Conservation (phyloP, 2,113 vertebrate species). For the Anthoscopus minutus region DNA sequence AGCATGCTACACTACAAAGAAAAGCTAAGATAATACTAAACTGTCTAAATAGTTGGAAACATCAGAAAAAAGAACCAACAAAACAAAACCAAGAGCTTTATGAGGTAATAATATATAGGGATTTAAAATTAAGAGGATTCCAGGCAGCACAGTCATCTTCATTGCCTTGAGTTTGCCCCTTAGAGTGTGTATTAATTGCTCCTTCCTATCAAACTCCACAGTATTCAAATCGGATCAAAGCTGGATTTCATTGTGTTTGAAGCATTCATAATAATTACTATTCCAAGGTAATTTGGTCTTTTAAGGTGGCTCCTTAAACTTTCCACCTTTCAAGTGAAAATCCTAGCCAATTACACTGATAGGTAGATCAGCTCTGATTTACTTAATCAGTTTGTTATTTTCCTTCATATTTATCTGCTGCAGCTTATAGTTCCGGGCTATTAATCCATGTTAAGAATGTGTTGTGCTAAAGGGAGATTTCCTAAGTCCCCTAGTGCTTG, state of each 20-base stretch:
- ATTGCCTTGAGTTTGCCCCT: not conserved
- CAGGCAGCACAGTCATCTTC: not conserved
- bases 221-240: constrained; percentile 8
- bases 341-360: not conserved
- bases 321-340: constrained; percentile 18
- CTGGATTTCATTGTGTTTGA: constrained; percentile 8
- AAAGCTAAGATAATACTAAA: not conserved
- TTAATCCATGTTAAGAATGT: not conserved
- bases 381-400: not conserved
- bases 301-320: not conserved
- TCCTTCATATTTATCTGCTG: not conserved
- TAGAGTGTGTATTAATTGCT: constrained; percentile 6
- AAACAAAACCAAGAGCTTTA: not conserved
- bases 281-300: constrained; percentile 3
- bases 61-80: not conserved
- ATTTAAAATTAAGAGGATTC: constrained; percentile 27
- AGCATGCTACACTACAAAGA: not conserved
- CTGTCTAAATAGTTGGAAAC: not conserved
- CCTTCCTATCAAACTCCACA: not conserved
- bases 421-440: not conserved
- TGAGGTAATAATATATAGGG: not conserved
- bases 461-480: not conserved
- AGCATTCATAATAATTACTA: constrained; percentile 10
- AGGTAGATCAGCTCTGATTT: not conserved
- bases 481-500: not conserved